Base-by-base conservation (phyloP, 2,888 invertebrate species). In the Cantharis lateralis region DNA sequence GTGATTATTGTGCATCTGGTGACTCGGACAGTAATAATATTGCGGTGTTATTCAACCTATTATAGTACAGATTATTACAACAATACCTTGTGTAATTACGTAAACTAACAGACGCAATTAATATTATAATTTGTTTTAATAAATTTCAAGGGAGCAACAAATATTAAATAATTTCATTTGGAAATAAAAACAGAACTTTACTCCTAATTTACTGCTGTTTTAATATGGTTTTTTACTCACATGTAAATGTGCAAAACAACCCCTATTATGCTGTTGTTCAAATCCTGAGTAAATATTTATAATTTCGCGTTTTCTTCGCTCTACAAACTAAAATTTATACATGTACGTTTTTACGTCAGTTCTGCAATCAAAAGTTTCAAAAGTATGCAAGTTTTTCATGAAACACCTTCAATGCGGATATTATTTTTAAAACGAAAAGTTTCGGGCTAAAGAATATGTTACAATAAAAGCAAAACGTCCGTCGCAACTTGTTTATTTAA, bases 81-180 rank as follows among this genome's bases (percentile, higher is more conserved):
- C 74, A 77, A 77, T 77, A 76, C 73, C 76, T 76, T 71, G 71
- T 69, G 71, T 74, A 77, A 77, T 74, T 77, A 77, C 71, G 77
- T 71, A 77, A 73, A 76, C 76, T 74, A 77, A 77, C 77, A 63
- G 71, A 18, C 68, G 71, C 71, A 74, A 77, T 77, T 77, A 74
- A 74, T 76, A 62, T 66, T 66, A 48, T n/a, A 48, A 48, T 48
- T 48, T 48, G 48, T 48, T 48, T 48, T 48, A n/a, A n/a, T 48
- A 48, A 48, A n/a, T 48, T 48, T 48, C 48, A n/a, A 48, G 48
- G 48, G 48, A 48, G n/a, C 13, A 48, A 48, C 48, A 48, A 48
- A n/a, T 48, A 48, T 48, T 48, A n/a, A n/a, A 48, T 48, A 48
- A 48, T 48, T 48, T 13, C 48, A n/a, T 48, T 48, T 48, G n/a